Percentiles rank a stretch among this genome's conserved stretches.
Conservation (phyloP, 1,140 invertebrate genomes). For the Cydia fagiglandana region DNA sequence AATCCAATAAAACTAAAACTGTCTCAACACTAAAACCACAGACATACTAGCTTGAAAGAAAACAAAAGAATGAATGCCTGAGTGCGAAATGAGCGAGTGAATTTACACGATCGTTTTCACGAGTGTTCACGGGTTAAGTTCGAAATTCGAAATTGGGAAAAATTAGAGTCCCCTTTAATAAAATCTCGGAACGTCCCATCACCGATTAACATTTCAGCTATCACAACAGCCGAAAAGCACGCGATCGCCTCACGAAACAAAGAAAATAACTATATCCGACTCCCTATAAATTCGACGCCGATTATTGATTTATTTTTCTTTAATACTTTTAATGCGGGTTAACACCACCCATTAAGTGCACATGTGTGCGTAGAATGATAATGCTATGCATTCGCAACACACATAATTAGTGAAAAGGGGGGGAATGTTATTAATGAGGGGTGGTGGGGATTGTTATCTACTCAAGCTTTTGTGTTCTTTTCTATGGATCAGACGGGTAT, state of each 20-base stretch:
- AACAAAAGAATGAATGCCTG: conserved; percentile 15
- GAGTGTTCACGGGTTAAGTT: conserved; percentile 42
- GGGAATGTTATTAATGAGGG: conserved; percentile 74
- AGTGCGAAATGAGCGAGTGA: conserved; percentile 11
- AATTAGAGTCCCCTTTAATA: conserved; percentile 61
- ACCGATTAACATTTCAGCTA: conserved; percentile 72
- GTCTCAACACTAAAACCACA: conserved; percentile 27
- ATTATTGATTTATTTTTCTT: conserved; percentile 65
- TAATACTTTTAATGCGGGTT: conserved; percentile 60
- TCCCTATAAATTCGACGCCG: conserved; percentile 46
- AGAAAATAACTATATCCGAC: conserved; percentile 62
- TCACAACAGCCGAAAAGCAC: conserved; percentile 60
- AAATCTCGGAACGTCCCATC: conserved; percentile 60
- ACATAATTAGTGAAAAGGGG: conserved; percentile 72
- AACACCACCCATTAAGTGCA: conserved; percentile 50
- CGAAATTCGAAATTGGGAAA: conserved; percentile 39
- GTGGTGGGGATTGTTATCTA: conserved; percentile 71
- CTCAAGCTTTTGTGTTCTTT: conserved; percentile 75
- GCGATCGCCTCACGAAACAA: conserved; percentile 65
- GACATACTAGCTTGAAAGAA: conserved; percentile 17
- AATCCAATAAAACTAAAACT: conserved; percentile 28
- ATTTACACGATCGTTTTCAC: conserved; percentile 39
- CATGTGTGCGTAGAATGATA: conserved; percentile 43
- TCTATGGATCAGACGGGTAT: conserved; percentile 68
- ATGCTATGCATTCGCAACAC: conserved; percentile 72